Base-by-base conservation (phyloP, 2,888 invertebrate species). In the Temnothorax ravouxi region DNA sequence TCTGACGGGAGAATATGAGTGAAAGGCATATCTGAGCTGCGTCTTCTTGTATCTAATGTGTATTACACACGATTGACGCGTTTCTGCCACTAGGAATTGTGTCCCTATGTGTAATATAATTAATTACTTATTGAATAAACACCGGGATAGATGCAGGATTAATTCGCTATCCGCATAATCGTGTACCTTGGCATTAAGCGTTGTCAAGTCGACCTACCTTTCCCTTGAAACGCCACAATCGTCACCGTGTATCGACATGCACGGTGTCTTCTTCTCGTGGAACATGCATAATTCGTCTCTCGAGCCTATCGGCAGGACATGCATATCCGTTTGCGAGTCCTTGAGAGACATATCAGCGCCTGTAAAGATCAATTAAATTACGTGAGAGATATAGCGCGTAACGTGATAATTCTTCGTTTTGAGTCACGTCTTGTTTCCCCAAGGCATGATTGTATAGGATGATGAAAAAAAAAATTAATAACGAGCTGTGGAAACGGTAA, bases 151-250 rank as follows among this genome's bases (percentile, higher is more conserved):
- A 34, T 3, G 18, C 11, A 21, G 59, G 52, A 71, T 72, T 54
- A 52, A 29, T 67, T 74, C 64, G 18, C 52, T 62, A 52, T 15
- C 52, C 71, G 44, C 34, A 64, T 18, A 67, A 54, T 67, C 25
- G 56, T 59, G 79, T 84, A 87, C 87, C 86, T 90, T 89, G 91
- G 86, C 91, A 91, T 90, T 89, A 88, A 88, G 82, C 82, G 61
- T 82, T 84, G 25, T 52, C 56, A 80, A 72, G 84, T 81, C 82
- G 86, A 88, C 84, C 86, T 75, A 89, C 88, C 87, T 91, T 91
- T 91, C 90, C 91, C 89, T 91, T 88, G 89, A 91, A 89, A 90
- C 83, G 56, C 83, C 81, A 84, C 41, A 76, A 83, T 69, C 84
- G 77, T 86, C 80, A 67, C 9, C 9, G 76, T n/a, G n/a, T 67